phyloP scores from a whole-genome alignment of 2,888 invertebrate genomes.

The Standfussiana lucernea region DNA sequence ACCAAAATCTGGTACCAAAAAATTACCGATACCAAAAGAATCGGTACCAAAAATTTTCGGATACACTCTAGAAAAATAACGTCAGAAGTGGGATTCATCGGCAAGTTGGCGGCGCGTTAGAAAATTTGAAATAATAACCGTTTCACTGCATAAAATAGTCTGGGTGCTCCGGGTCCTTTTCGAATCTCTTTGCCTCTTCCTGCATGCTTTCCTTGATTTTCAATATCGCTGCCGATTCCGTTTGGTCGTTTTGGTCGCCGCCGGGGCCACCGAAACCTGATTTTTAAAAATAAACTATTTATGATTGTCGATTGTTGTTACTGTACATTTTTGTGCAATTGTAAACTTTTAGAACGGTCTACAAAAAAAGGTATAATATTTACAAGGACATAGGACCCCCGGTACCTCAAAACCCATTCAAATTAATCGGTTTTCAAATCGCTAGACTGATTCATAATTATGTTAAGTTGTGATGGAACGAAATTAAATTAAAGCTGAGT shows the following conservation, averaged over 20 bases:
- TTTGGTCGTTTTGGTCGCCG: slow-evolving; percentile 94
- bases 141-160: slow-evolving; percentile 99
- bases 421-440: not conserved
- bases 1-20: slow-evolving; percentile 30
- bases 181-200: slow-evolving; percentile 99
- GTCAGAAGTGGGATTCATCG: slow-evolving; percentile 46
- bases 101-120: slow-evolving; percentile 64
- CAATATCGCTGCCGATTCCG: slow-evolving; percentile 99
- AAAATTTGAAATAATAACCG: slow-evolving; percentile 50
- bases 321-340: slow-evolving; percentile 79
- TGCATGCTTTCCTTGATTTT: slow-evolving; percentile 99
- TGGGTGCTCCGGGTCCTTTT: slow-evolving; percentile 99
- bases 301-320: slow-evolving; percentile 57
- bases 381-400: slow-evolving; percentile 2
- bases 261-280: slow-evolving; percentile 89
- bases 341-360: slow-evolving; percentile 15
- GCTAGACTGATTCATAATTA: not conserved
- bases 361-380: slow-evolving; percentile 14
- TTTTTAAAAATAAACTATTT: slow-evolving; percentile 73
- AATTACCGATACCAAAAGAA: slow-evolving; percentile 54
- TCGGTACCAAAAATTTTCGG: slow-evolving; percentile 33
- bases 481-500: not conserved
- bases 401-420: not conserved
- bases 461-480: not conserved
- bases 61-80: slow-evolving; percentile 13